Evolutionary conservation across 1,140 invertebrate genomes (phyloP).

Genomic region (Apis dorsata): DNA sequence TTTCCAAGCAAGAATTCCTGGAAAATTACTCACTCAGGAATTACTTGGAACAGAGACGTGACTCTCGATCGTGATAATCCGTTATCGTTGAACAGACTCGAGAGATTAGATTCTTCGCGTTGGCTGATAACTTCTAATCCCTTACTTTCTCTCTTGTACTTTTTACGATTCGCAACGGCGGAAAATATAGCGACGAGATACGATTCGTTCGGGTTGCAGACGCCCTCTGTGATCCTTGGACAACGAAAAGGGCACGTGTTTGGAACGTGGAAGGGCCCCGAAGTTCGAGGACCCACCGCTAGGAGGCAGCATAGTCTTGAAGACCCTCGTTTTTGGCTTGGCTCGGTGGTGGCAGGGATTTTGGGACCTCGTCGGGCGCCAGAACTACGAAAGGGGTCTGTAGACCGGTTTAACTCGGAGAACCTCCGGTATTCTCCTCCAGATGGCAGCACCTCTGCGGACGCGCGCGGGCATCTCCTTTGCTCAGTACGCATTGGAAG

Average conservation of each 20-base stretch:
- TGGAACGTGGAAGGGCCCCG: constrained; percentile 28
- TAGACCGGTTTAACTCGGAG: constrained; percentile 17
- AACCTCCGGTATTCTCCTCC: constrained; percentile 32
- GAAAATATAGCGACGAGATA: not conserved
- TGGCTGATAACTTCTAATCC: constrained; percentile 17
- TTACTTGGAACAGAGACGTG: constrained; percentile 32
- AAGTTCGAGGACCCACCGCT: constrained; percentile 58
- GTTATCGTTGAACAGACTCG: constrained; percentile 7
- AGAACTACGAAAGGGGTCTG: not conserved
- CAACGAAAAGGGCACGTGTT: constrained; percentile 19
- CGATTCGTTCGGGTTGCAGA: not conserved
- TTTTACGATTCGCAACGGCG: not conserved
- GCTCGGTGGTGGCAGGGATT: constrained; percentile 50
- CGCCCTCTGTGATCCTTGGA: constrained; percentile 30
- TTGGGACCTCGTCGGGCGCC: constrained; percentile 37
- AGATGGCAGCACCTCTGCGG: constrained; percentile 67
- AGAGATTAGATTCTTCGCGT: constrained; percentile 44
- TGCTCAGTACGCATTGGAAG: constrained; percentile 54
- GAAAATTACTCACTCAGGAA: constrained; percentile 56
- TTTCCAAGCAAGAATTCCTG: constrained; percentile 29
- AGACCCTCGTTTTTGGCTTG: not conserved
- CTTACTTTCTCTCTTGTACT: not conserved
- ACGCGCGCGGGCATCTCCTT: not conserved
- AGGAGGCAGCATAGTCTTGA: constrained; percentile 74
- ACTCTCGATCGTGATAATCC: constrained; percentile 31